Evolutionary conservation across 53 echinoderm and acorn worm species (phyloP).

Genomic region (Zoroaster sp.): DNA sequence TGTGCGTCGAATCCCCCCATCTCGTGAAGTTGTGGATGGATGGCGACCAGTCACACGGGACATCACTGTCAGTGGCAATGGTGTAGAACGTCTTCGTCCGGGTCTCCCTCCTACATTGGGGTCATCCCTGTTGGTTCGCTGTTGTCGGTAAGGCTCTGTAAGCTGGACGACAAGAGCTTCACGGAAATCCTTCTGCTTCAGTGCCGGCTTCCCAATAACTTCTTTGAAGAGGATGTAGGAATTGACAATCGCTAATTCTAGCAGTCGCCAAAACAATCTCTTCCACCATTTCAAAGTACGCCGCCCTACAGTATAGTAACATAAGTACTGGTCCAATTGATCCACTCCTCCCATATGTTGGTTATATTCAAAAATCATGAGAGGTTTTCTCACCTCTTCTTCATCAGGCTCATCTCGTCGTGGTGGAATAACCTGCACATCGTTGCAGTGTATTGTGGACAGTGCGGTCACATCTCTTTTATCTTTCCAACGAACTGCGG

Average conservation of each 20-base stretch:
- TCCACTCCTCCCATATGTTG: no score
- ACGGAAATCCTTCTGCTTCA: not conserved
- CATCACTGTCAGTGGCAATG: not conserved
- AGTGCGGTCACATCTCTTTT: no score
- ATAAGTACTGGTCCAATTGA: not conserved
- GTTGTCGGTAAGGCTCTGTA: not conserved
- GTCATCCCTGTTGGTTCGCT: not conserved
- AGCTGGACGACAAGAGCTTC: not conserved
- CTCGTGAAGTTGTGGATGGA: not conserved
- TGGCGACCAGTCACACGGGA: not conserved
- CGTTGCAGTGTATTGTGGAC: no score
- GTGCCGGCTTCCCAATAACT: not conserved
- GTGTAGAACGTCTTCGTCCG: not conserved
- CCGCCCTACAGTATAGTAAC: not conserved
- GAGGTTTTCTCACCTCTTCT: not conserved
- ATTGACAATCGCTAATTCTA: not conserved
- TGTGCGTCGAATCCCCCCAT: not conserved
- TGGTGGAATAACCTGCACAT: no score
- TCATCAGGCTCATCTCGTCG: not conserved
- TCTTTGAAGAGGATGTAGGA: not conserved
- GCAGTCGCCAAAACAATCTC: not conserved
- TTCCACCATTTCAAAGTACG: not conserved
- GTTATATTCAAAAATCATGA: not conserved
- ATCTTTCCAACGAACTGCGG: not conserved
- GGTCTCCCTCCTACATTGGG: not conserved